Evolutionary conservation across 1,140 invertebrate species (phyloP).

Genomic region (Drosophila auraria): DNA sequence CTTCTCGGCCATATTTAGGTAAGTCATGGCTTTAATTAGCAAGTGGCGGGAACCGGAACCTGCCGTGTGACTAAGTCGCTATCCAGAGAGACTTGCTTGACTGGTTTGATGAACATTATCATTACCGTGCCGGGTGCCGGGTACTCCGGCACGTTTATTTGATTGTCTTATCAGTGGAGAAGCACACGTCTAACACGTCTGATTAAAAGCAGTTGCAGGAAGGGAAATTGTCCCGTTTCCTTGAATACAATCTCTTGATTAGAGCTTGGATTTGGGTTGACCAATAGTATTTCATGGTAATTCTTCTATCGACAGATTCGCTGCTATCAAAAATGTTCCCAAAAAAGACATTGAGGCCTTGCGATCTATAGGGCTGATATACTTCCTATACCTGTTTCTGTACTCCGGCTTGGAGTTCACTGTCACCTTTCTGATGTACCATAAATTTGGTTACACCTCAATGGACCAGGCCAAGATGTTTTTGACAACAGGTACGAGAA

Average conservation of each 20-base stretch:
- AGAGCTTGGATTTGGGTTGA: conserved; percentile 11
- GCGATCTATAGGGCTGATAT: conserved; percentile 92
- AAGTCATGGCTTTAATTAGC: conserved; percentile 60
- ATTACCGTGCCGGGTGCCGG: conserved; percentile 41
- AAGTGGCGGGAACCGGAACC: conserved; percentile 4
- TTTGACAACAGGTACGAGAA: conserved; percentile 91
- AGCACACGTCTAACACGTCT: neutral
- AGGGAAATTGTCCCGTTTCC: neutral
- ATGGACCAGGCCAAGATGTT: conserved; percentile 99
- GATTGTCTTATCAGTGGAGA: conserved; percentile 50
- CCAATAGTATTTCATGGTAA: conserved; percentile 17
- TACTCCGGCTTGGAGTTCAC: conserved; percentile 99
- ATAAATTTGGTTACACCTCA: conserved; percentile 95
- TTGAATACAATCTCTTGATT: conserved; percentile 14
- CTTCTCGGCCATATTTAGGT: conserved; percentile 86
- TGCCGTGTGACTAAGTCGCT: conserved; percentile 31
- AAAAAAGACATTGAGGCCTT: conserved; percentile 88
- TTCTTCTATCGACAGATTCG: conserved; percentile 86
- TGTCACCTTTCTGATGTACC: conserved; percentile 97
- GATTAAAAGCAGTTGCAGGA: conserved; percentile 29
- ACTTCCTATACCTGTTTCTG: conserved; percentile 98
- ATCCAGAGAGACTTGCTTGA: conserved; percentile 25
- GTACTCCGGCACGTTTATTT: conserved; percentile 35
- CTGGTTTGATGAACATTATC: conserved; percentile 52
- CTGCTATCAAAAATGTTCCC: conserved; percentile 87